Percentiles rank a stretch among this genome's conserved stretches.
Conservation (phyloP, 2,113 vertebrate species). For the Lepus europaeus region DNA sequence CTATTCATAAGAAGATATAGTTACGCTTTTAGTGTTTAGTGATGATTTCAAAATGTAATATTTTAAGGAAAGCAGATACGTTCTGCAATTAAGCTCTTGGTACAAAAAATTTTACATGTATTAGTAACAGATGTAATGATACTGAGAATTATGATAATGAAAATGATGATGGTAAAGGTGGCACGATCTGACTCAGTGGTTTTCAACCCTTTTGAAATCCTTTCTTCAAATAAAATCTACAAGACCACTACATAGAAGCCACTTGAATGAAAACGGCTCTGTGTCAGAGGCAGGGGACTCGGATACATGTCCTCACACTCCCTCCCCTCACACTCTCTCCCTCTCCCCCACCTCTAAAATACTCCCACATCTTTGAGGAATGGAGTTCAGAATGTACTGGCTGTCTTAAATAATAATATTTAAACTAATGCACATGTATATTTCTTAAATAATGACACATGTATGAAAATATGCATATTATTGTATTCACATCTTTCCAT, state of each 20-base stretch:
- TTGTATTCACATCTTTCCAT: background rate
- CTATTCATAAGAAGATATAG: background rate
- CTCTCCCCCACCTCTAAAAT: background rate
- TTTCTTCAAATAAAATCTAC: background rate
- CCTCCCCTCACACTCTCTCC: rapidly evolving
- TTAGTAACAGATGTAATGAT: conserved; percentile 8
- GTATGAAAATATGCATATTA: conserved; percentile 17
- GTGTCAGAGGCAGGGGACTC: too few relatives aligned
- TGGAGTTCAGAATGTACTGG: background rate
- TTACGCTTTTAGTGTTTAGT: background rate
- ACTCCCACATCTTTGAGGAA: background rate
- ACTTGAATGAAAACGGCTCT: background rate
- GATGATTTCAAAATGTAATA: conserved; percentile 38
- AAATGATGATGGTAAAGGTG: background rate
- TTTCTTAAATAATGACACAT: conserved; percentile 51
- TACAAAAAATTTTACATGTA: background rate
- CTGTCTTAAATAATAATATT: background rate
- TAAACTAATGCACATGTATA: background rate
- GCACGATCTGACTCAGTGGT: background rate
- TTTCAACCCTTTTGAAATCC: conserved; percentile 32
- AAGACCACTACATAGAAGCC: background rate
- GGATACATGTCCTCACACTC: background rate
- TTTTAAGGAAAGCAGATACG: background rate
- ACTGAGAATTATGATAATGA: background rate
- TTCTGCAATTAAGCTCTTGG: background rate